Percentiles rank a stretch among this genome's conserved stretches.
These are phyloP conservation scores for Manduca sexta DNA, from an alignment of 1,140 invertebrate genomes.

Conservation along the genomic window DNA sequence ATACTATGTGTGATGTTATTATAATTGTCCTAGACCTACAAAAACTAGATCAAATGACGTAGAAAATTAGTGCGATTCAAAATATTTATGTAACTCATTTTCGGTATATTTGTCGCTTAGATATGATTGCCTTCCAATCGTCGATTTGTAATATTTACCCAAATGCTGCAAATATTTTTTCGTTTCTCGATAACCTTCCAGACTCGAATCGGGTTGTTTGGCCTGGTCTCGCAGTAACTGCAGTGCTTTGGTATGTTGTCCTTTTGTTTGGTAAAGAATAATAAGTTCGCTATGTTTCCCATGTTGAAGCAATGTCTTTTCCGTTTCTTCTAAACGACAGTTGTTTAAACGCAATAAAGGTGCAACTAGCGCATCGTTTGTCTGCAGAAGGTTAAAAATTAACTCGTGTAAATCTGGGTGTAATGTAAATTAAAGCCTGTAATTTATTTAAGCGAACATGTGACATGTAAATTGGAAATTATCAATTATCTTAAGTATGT, in stretches of 20 bases:
- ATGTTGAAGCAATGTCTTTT: conserved; percentile 88
- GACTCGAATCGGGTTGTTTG: conserved; percentile 81
- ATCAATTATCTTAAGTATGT: too few species aligned
- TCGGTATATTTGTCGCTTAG: too few species aligned
- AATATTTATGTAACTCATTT: too few species aligned
- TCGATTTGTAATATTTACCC: conserved; percentile 67
- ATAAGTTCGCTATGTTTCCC: conserved; percentile 95
- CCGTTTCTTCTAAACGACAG: conserved; percentile 95
- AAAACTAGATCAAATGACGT: too few species aligned
- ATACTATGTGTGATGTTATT: too few species aligned
- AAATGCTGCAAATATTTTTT: conserved; percentile 95
- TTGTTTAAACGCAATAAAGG: conserved; percentile 94
- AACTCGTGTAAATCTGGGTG: too few species aligned
- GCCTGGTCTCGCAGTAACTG: conserved; percentile 90
- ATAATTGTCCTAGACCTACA: too few species aligned
- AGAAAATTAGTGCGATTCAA: too few species aligned
- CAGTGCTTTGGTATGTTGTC: conserved; percentile 92
- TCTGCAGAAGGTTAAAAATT: conserved; percentile 74
- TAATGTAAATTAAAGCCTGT: too few species aligned
- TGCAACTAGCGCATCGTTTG: conserved; percentile 94
- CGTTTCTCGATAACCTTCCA: conserved; percentile 87
- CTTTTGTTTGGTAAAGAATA: conserved; percentile 96
- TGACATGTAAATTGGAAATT: too few species aligned
- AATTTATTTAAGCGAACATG: too few species aligned
- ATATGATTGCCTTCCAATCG: too few species aligned